Evolutionary conservation across 2,888 invertebrate genomes (phyloP), one percentile per base, ranked within the genome.

Genomic region (Phymatocera aterrima): DNA sequence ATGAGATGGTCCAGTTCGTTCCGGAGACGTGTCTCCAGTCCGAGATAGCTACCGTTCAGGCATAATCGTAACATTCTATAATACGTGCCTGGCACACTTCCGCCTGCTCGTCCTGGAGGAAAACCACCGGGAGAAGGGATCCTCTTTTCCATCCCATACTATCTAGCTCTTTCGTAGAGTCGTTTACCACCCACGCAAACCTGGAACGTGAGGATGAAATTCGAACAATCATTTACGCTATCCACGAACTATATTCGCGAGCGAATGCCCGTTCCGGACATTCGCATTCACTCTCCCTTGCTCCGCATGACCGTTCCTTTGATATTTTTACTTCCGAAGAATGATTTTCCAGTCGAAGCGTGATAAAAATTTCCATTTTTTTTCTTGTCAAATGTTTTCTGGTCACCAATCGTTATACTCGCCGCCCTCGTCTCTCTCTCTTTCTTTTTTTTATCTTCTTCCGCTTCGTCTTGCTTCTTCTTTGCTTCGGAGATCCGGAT

Each of bases 51-150:
- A 48, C 51, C 48, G 48, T 72, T 72, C 48, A 51, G 51, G 72
- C 72, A 72, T 72, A 72, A 72, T 72, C 72, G 72, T 72, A 72
- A 72, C 72, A 72, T 72, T 72, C 51, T 72, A 72, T 72, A 72
- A 72, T 72, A 72, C 72, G 72, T 72, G 72, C 72, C 51, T 48
- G 8, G 72, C 72, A 72, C 48, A 21, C 28, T 72, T n/a, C 51
- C 21, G 6, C 12, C 12, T 15, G 15, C 43, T 15, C 18, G 10
- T 18, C 48, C 10, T 37, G 34, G 37, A n/a, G 4, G 64, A 64
- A n/a, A n/a, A 51, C 12, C 1, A 60, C 51, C 10, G n/a, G 37
- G 68, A 21, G 46, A 68, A 68, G 68, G 68, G 68, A 43, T 46
- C 24, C 24, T 28, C 24, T 5, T 60, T 12, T 24, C n/a, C n/a